A percentile compares a stretch with the other conserved stretches of the same genome.
Evolutionary conservation across 1,140 invertebrate species (phyloP).

Genomic region (Diprion similis): DNA sequence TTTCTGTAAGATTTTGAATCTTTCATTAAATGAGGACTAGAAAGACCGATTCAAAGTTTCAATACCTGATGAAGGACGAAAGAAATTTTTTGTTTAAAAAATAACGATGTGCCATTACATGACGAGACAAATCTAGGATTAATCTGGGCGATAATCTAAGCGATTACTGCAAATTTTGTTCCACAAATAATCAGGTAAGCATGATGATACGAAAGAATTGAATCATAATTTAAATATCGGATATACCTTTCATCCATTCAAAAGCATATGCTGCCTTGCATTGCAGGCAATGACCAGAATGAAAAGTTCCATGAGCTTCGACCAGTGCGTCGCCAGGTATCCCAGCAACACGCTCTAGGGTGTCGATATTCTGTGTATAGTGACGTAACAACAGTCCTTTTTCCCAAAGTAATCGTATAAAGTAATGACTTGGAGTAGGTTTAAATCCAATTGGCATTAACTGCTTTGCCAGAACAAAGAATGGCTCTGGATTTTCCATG

Average conservation of each 20-base stretch:
- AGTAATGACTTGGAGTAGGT: slow-evolving; percentile 85
- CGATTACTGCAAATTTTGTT: background rate
- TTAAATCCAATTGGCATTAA: slow-evolving; percentile 83
- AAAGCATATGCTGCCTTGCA: slow-evolving; percentile 79
- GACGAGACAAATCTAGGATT: slow-evolving; percentile 21
- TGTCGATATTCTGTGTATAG: slow-evolving; percentile 96
- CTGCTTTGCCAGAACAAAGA: slow-evolving; percentile 86
- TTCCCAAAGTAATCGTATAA: slow-evolving; percentile 80
- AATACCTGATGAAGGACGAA: background rate
- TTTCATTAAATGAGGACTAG: background rate
- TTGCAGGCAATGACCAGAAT: slow-evolving; percentile 84
- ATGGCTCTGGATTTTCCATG: slow-evolving; percentile 81
- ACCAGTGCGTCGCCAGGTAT: slow-evolving; percentile 85
- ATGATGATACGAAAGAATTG: background rate
- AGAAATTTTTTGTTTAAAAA: background rate
- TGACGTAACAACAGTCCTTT: slow-evolving; percentile 83
- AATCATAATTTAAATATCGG: slow-evolving; percentile 17
- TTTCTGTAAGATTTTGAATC: slow-evolving; percentile 62
- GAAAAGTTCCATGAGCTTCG: slow-evolving; percentile 94
- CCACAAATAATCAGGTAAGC: background rate
- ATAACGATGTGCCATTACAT: background rate
- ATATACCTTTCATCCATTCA: slow-evolving; percentile 81
- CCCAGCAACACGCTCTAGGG: slow-evolving; percentile 87
- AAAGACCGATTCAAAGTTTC: slow-evolving; percentile 1
- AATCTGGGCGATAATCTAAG: background rate